Evolutionary conservation across 1,140 invertebrate genomes (phyloP).

Genomic region (Leucophenga varia): DNA sequence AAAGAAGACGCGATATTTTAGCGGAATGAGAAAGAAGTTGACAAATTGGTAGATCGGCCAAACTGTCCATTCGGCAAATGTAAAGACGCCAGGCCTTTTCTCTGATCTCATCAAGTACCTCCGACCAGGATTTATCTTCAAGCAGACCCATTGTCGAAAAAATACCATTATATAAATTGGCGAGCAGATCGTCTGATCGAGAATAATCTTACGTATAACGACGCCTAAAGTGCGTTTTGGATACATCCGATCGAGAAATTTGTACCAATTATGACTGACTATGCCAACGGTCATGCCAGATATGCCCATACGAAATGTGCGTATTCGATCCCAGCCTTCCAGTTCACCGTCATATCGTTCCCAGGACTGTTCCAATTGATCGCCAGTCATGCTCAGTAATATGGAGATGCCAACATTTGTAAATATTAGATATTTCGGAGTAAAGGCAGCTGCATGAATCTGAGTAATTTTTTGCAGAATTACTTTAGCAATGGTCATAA

Average conservation of each 20-base stretch:
- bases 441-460: slow-evolving; percentile 59
- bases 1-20: slow-evolving; percentile 80
- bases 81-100: slow-evolving; percentile 77
- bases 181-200: slow-evolving; percentile 86
- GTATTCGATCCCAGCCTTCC: slow-evolving; percentile 64
- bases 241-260: slow-evolving; percentile 65
- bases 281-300: slow-evolving; percentile 75
- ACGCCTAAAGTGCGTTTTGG: slow-evolving; percentile 65
- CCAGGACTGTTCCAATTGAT: slow-evolving; percentile 80
- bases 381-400: slow-evolving; percentile 73
- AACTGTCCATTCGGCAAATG: slow-evolving; percentile 72
- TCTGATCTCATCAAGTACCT: slow-evolving; percentile 69
- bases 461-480: neutral
- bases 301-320: slow-evolving; percentile 76
- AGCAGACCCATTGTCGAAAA: slow-evolving; percentile 74
- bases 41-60: slow-evolving; percentile 81
- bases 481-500: no score
- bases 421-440: slow-evolving; percentile 72
- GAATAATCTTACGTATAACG: slow-evolving; percentile 80
- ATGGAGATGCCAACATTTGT: slow-evolving; percentile 82
- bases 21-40: slow-evolving; percentile 85
- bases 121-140: slow-evolving; percentile 64
- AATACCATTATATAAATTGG: slow-evolving; percentile 80
- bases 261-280: slow-evolving; percentile 83
- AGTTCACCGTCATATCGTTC: slow-evolving; percentile 68